phyloP scores from a whole-genome alignment of 2,797 vertebrate genomes.

The Sebastiscus albofasciatus region DNA sequence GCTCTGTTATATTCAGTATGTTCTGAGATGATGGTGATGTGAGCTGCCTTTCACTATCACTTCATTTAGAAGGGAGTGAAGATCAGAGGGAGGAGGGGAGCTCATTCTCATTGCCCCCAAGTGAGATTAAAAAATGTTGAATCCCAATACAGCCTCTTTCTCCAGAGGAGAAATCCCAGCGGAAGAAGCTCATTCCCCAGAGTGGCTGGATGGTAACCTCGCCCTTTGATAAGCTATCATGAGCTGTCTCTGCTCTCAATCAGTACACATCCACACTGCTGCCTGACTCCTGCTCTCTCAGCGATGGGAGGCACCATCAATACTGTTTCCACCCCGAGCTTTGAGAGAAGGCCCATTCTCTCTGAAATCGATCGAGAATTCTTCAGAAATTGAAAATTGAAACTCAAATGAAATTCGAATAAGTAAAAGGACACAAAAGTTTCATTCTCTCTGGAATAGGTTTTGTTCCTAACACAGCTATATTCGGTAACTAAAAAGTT shows the following conservation, averaged over 20 bases:
- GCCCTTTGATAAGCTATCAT: constrained; percentile 74
- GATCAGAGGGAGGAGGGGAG: constrained; percentile 3
- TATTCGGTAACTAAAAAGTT: constrained; percentile 3
- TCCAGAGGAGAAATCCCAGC: constrained; percentile 44
- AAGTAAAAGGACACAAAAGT: constrained; percentile 22
- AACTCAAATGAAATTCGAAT: constrained; percentile 27
- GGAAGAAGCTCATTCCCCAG: constrained; percentile 60
- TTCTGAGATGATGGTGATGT: constrained; percentile 16
- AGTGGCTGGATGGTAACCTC: constrained; percentile 48
- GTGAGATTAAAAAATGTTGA: constrained; percentile 61
- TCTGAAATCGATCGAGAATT: constrained; percentile 50
- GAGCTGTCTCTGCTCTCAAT: constrained; percentile 69
- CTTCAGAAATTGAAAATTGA: constrained; percentile 45
- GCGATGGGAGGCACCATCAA: constrained; percentile 38
- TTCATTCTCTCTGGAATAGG: neutral
- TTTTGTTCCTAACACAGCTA: constrained; percentile 3
- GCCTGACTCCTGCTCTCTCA: constrained; percentile 31
- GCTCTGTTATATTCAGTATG: constrained; percentile 4
- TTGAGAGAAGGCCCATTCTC: constrained; percentile 14
- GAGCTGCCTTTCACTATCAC: constrained; percentile 19
- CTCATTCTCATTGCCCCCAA: constrained; percentile 45
- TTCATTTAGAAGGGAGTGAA: constrained; percentile 41
- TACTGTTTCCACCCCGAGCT: constrained; percentile 42
- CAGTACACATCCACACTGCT: constrained; percentile 50
- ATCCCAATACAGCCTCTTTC: constrained; percentile 39